Evolutionary conservation across 2,888 invertebrate genomes (phyloP).

Genomic region (Tachystola acroxantha): DNA sequence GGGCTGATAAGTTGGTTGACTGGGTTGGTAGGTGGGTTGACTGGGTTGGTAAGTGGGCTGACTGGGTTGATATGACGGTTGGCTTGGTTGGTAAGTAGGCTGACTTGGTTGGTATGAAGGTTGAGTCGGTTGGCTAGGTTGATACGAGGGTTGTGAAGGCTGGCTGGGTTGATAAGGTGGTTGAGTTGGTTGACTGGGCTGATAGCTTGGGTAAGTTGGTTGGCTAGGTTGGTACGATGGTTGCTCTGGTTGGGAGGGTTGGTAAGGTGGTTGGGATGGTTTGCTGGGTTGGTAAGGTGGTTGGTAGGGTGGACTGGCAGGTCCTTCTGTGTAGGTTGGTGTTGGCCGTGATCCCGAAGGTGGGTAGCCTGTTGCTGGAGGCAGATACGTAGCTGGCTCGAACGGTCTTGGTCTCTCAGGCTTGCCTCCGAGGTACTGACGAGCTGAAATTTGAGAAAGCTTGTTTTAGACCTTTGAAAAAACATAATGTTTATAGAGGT

Average conservation of each 20-base stretch:
- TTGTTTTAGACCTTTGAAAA: not conserved
- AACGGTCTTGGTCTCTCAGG: constrained; percentile 85
- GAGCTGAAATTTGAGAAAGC: constrained; percentile 68
- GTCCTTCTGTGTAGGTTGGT: constrained; percentile 58
- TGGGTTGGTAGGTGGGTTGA: constrained; percentile 25
- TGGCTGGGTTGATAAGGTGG: constrained; percentile 13
- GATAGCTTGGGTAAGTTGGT: constrained; percentile 21
- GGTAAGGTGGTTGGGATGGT: constrained; percentile 27
- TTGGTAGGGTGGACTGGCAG: constrained; percentile 26
- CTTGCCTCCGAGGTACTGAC: constrained; percentile 81
- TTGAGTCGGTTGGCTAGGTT: constrained; percentile 22
- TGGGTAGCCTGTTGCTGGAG: constrained; percentile 60
- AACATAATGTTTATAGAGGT: not conserved
- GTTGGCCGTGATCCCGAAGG: constrained; percentile 59
- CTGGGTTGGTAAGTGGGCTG: constrained; percentile 18
- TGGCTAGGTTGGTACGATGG: constrained; percentile 32
- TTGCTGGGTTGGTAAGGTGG: constrained; percentile 25
- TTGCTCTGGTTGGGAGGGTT: constrained; percentile 29
- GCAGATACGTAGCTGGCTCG: constrained; percentile 68
- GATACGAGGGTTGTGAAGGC: constrained; percentile 20
- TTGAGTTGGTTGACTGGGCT: constrained; percentile 27
- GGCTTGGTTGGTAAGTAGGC: constrained; percentile 19
- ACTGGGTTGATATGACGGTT: constrained; percentile 19
- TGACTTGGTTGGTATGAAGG: constrained; percentile 3
- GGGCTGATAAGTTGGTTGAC: constrained; percentile 22